These are phyloP conservation scores for Parazoanthus darwini DNA, from an alignment of 92 coral and sea anemone genomes.

Conservation along the genomic window DNA sequence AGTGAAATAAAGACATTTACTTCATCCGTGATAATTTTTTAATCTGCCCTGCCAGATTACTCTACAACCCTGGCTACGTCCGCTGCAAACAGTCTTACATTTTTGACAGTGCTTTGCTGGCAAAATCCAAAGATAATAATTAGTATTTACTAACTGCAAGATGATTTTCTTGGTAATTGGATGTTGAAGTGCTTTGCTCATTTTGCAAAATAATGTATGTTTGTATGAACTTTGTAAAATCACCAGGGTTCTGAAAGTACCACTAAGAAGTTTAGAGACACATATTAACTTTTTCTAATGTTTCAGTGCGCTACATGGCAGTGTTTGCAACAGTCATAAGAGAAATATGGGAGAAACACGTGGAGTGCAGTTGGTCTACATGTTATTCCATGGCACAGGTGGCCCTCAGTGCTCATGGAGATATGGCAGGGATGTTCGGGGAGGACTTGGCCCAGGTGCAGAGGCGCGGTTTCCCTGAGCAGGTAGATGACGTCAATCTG, in stretches of 20 bases:
- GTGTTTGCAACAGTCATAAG: neutral
- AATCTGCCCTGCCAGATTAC: no score
- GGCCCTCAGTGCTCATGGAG: conserved; percentile 13
- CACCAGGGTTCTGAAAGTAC: neutral
- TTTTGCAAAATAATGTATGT: no score
- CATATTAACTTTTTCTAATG: no score
- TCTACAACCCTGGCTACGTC: no score
- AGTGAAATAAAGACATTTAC: no score
- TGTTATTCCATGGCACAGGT: neutral
- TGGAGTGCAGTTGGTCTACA: neutral
- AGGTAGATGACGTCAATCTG: neutral
- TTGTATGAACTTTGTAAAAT: neutral
- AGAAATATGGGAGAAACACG: conserved; percentile 9
- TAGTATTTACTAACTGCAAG: no score
- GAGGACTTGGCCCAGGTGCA: conserved; percentile 4
- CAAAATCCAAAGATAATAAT: no score
- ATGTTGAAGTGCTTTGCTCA: no score
- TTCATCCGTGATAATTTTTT: no score
- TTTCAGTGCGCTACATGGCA: conserved; percentile 9
- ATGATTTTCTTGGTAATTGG: no score
- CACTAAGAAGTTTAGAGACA: neutral
- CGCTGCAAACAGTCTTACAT: no score
- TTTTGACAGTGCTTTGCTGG: no score
- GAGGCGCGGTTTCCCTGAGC: neutral
- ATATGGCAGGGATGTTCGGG: conserved; percentile 1